These are phyloP conservation scores for Zeuzera pyrina DNA, from an alignment of 2,888 invertebrate genomes.

Conservation along the genomic window DNA sequence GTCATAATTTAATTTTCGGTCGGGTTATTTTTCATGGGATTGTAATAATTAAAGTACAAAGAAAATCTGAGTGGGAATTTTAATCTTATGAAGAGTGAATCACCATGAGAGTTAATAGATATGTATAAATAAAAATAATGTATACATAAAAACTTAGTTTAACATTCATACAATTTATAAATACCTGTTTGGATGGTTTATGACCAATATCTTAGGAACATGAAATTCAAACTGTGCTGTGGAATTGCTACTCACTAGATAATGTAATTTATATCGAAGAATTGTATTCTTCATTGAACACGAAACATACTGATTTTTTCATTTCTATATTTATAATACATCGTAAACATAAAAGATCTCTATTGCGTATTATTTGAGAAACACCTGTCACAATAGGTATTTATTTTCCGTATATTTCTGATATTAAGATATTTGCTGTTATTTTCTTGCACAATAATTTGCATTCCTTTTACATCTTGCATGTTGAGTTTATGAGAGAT, in stretches of 20 bases:
- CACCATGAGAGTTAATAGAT: too few species aligned
- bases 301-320: too few species aligned
- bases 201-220: constrained; percentile 3
- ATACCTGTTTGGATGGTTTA: constrained; percentile 5
- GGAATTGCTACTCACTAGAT: constrained; percentile 46
- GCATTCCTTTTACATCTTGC: constrained; percentile 26
- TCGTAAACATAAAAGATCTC: too few species aligned
- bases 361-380: too few species aligned
- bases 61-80: constrained; percentile 17
- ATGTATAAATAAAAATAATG: too few species aligned
- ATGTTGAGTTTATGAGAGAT: constrained; percentile 34
- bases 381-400: too few species aligned
- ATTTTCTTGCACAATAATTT: constrained; percentile 23
- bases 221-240: constrained; percentile 34
- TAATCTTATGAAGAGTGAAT: too few species aligned
- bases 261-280: constrained; percentile 23
- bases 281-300: too few species aligned
- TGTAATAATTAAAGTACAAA: constrained; percentile 63
- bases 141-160: too few species aligned
- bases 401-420: too few species aligned
- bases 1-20: constrained; percentile 38
- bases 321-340: too few species aligned
- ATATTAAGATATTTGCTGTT: constrained; percentile 1
- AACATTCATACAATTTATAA: constrained; percentile 7
- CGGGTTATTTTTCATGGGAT: constrained; percentile 49